Evolutionary conservation across 2,888 invertebrate genomes (phyloP).

Genomic region (Odontomyia ornata): DNA sequence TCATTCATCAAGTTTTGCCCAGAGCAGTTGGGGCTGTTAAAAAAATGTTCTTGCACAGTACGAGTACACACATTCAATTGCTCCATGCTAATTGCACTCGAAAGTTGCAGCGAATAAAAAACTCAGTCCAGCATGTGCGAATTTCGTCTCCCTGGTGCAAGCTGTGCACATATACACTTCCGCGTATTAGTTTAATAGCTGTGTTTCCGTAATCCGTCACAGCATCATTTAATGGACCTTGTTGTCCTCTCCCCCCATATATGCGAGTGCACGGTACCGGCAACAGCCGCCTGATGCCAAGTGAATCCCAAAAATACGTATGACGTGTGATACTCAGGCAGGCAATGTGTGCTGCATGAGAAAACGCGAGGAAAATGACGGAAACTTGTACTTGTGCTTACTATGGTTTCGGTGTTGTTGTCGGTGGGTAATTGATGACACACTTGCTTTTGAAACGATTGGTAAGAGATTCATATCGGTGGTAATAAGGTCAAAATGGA

Average conservation of each 20-base stretch:
- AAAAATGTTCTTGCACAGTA: too few species aligned
- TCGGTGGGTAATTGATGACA: constrained; percentile 13
- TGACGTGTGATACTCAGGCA: not conserved
- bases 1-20: not conserved
- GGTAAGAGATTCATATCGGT: too few species aligned
- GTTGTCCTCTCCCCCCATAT: not conserved
- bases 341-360: not conserved
- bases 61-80: too few species aligned
- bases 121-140: too few species aligned
- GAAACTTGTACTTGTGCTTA: not conserved
- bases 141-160: too few species aligned
- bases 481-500: not conserved
- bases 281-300: not conserved
- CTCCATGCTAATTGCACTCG: too few species aligned
- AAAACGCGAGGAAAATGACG: not conserved
- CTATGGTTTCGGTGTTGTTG: not conserved
- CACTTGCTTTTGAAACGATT: not conserved
- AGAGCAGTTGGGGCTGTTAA: not conserved
- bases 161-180: too few species aligned
- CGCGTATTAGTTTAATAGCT: too few species aligned
- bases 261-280: too few species aligned
- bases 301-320: not conserved
- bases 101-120: too few species aligned
- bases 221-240: not conserved
- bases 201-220: not conserved